phyloP scores from a whole-genome alignment of 1,140 invertebrate species.

The Cheumatopsyche charites region DNA sequence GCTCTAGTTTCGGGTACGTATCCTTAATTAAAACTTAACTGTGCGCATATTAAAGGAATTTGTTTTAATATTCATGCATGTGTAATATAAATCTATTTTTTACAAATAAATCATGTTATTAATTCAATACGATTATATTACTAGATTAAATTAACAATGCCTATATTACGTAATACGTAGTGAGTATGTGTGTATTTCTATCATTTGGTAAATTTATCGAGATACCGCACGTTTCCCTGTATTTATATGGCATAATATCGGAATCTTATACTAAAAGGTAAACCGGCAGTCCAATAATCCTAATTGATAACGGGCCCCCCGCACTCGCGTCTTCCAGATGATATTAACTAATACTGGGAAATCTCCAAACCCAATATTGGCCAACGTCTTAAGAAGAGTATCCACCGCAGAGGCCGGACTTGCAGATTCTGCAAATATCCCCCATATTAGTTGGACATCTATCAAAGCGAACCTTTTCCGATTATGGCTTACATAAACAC shows the following conservation, averaged over 20 bases:
- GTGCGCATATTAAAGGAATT: background rate
- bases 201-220: constrained; percentile 47
- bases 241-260: too few species aligned
- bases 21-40: constrained; percentile 16
- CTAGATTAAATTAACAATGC: too few species aligned
- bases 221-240: too few species aligned
- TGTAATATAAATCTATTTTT: background rate
- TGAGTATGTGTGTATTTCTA: constrained; percentile 33
- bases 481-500: constrained; percentile 50
- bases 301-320: constrained; percentile 48
- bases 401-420: constrained; percentile 46
- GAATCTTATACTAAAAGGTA: constrained; percentile 45
- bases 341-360: constrained; percentile 48
- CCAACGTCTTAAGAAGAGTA: constrained; percentile 46
- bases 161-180: too few species aligned
- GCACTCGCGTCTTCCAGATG: constrained; percentile 36
- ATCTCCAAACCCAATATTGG: constrained; percentile 49
- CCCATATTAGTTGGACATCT: constrained; percentile 15
- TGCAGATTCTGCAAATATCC: constrained; percentile 49
- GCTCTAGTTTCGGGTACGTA: constrained; percentile 13
- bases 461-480: constrained; percentile 48
- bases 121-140: too few species aligned
- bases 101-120: too few species aligned
- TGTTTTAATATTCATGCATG: background rate
- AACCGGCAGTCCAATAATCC: constrained; percentile 48